A percentile compares a stretch with the other conserved stretches of the same genome.
Conservation (phyloP, 2,888 invertebrate species). For the Parnassius glacialis region DNA sequence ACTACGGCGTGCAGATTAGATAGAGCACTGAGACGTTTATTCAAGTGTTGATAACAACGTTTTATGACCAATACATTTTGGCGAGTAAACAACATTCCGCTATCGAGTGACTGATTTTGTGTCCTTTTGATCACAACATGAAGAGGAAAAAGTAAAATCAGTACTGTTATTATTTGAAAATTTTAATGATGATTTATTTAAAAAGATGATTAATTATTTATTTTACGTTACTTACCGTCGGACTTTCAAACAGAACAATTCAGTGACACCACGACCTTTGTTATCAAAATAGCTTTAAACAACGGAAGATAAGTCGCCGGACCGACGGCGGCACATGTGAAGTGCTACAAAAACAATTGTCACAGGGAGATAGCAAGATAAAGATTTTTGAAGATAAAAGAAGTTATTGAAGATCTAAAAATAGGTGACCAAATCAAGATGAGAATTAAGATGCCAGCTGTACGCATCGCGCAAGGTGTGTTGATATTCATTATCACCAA, state of each 20-base stretch:
- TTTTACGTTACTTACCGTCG: conserved; percentile 57
- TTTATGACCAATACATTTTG: conserved; percentile 66
- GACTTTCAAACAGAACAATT: conserved; percentile 57
- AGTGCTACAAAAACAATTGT: conserved; percentile 67
- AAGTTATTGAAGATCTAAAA: conserved; percentile 72
- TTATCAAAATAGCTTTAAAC: conserved; percentile 68
- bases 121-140: conserved; percentile 55
- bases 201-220: conserved; percentile 60
- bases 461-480: conserved; percentile 97
- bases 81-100: conserved; percentile 57
- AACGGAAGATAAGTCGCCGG: conserved; percentile 70
- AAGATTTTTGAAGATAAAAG: conserved; percentile 64
- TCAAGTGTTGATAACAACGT: conserved; percentile 72
- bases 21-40: conserved; percentile 68
- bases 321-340: conserved; percentile 76
- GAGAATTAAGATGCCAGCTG: conserved; percentile 99
- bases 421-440: conserved; percentile 87
- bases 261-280: conserved; percentile 59
- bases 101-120: conserved; percentile 47
- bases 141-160: conserved; percentile 73
- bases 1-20: conserved; percentile 72
- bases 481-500: conserved; percentile 30
- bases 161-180: conserved; percentile 32
- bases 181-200: conserved; percentile 53
- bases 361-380: conserved; percentile 66